These are phyloP conservation scores for Phenacoccus solenopsis DNA, from an alignment of 1,140 invertebrate genomes.

Conservation along the genomic window DNA sequence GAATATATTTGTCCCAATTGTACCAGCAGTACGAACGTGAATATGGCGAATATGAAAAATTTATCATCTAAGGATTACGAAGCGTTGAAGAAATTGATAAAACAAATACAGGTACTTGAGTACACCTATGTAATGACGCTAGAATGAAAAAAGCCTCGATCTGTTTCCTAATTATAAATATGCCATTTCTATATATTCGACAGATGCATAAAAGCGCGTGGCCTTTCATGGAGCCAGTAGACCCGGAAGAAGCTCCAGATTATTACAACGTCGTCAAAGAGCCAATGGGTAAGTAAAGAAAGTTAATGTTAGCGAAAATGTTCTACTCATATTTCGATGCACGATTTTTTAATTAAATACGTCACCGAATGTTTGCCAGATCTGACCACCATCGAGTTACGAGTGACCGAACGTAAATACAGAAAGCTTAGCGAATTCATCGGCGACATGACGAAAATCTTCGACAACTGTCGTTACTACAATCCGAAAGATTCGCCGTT, in stretches of 20 bases:
- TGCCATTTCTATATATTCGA: background rate
- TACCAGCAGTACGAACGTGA: conserved; percentile 73
- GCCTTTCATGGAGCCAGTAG: conserved; percentile 94
- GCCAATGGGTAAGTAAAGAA: conserved; percentile 78
- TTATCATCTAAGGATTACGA: conserved; percentile 70
- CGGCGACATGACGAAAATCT: conserved; percentile 94
- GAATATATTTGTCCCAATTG: conserved; percentile 95
- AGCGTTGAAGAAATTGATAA: conserved; percentile 67
- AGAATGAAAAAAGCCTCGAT: background rate
- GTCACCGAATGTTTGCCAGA: conserved; percentile 63
- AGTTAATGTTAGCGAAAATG: background rate
- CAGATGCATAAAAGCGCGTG: conserved; percentile 81
- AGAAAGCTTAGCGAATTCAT: conserved; percentile 86
- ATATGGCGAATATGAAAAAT: conserved; percentile 79
- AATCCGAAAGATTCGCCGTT: conserved; percentile 91
- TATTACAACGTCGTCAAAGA: conserved; percentile 97
- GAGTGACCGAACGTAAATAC: conserved; percentile 72
- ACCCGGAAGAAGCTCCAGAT: conserved; percentile 86
- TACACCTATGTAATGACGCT: too few relatives aligned
- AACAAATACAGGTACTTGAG: conserved; percentile 67
- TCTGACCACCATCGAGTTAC: conserved; percentile 80
- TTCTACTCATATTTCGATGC: background rate
- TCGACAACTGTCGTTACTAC: conserved; percentile 96
- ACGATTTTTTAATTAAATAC: background rate
- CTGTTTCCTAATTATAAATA: background rate